Evolutionary conservation across 2,888 invertebrate species (phyloP), one percentile per base, ranked within the genome.

Genomic region (Empis livida): DNA sequence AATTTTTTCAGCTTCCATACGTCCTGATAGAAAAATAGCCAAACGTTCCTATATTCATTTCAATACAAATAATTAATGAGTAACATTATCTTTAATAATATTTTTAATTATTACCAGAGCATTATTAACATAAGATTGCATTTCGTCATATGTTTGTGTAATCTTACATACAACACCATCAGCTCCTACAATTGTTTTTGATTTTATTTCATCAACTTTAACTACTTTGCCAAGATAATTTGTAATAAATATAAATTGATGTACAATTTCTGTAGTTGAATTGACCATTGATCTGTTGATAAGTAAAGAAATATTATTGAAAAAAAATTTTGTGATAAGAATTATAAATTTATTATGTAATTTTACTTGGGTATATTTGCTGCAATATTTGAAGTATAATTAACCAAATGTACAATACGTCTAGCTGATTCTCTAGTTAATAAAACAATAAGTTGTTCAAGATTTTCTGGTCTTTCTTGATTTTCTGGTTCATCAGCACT

Each of bases 401-500:
- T 87, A 48, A 85, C 74, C 44, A 87, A 73, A 61, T 89, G 89
- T 2, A 89, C 88, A 42, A 86, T 68, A 55, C 82, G 75, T 48
- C 89, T 72, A 0, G 85, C 84, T 0, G 84, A 77, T 69, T 89
- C 88, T n/a, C 88, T 70, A 0, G 84, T 79, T 49, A 89, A 63
- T 49, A 89, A 67, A 35, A 86, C 84, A 46, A 87, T 69, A 51
- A 88, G 66, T 60, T 89, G 84, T 60, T 89, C 89, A 31, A 88
- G 62, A 2, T 83, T 87, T 51, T 77, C 75, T 0, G 88, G 89
- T 32, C 85, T 76, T 5, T 84, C 83, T 67, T 89, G 89, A 70
- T 89, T 89, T 68, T 87, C 89, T 0, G 89, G 88, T 61, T 89
- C 89, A 20, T 87, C 79, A 54, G 77, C 68, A 59, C 86, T 86